Base-by-base conservation (phyloP, 2,113 vertebrate species). In the Cranoglanis bouderius region DNA sequence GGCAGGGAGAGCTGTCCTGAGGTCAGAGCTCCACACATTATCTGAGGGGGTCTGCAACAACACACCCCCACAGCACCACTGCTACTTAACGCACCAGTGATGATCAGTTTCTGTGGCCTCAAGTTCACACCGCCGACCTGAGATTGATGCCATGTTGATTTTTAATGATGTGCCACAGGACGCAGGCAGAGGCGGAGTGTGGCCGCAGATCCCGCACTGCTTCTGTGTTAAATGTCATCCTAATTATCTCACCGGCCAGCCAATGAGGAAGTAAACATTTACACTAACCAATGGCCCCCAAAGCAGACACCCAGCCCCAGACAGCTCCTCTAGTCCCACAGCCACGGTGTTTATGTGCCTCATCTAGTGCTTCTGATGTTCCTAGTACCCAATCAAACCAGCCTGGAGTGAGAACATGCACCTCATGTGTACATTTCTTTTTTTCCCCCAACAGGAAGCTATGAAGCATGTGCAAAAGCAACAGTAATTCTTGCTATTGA, bases 151-250 rank as follows among this genome's bases (percentile, higher is more conserved):
- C 91, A 92, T 92, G 93, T 93, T 94, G 93, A 94, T 95, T 95
- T 95, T 94, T 96, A 96, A 96, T 95, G 94, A 95, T 96, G 94
- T 93, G 90, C 91, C 88, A 90, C 90, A 88, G 89, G 94, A 90
- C 70, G 87, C 87, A 88, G 85, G 92, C 83, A 86, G 72, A 72
- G 87, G 53, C 74, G 88, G 84, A 87, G 81, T 46, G 16, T 53
- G 8, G 59, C 85, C 38, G 49, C 85, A 81, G 72, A 91, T 91
- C 87, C 82, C 65, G 29, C 88, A 85, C 84, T 35, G 35, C 49
- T 87, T 85, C 90, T 90, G 88, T 90, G 89, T 88, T 94, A 95
- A 96, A 96, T 96, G 95, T 94, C 94, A 95, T 91, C 94, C 93
- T 95, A 96, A 95, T 95, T 94, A 96, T 94, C 90, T 87, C 55